Base-by-base conservation (phyloP, 2,113 vertebrate species). In the Lampris incognitus region DNA sequence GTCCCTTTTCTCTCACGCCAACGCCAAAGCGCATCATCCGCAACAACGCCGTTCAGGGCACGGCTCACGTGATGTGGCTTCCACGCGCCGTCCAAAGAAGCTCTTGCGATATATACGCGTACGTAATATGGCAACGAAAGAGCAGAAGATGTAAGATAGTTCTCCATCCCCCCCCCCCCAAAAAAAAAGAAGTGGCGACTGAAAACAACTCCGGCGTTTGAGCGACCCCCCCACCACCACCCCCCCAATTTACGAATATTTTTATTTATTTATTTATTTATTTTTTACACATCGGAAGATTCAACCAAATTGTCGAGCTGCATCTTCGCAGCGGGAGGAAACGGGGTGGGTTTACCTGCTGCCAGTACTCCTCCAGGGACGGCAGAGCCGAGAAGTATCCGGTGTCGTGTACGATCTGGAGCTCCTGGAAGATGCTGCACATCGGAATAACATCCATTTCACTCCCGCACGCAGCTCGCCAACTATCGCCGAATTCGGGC, bases 351-450 rank as follows among this genome's bases (percentile, higher is more conserved):
- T 75, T 95, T 97, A 99, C 97, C 97, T 98, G 97, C 97, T 99
- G 97, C 97, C 97, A 99, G 82, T 98, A 97, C 86, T 99, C 97
- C 89, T 99, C 97, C 94, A 99, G 96, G 76, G 97, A 99, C 55
- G 97, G 97, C 83, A 98, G 94, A 56, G 97, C 97, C 55, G 97
- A 98, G 92, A 99, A 98, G 94, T 98, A 99, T 89, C 97, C 97
- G 55, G 97, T 99, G 93, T 99, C 97, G 91, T 98, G 97, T 88
- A 99, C 97, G 69, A 97, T 97, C 85, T 99, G 97, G 78, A 99
- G 97, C 95, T 99, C 97, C 94, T 99, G 97, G 93, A 99, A 99
- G 93, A 99, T 99, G 96, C 97, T 96, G 91, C 97, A 99, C 96
- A 97, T 98, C n/a, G 97, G 97, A 88, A 99, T 96, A 87, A 99